A percentile compares a stretch with the other conserved stretches of the same genome.
Conservation (phyloP, 2,797 vertebrate genomes). For the Crypturellus tataupa region DNA sequence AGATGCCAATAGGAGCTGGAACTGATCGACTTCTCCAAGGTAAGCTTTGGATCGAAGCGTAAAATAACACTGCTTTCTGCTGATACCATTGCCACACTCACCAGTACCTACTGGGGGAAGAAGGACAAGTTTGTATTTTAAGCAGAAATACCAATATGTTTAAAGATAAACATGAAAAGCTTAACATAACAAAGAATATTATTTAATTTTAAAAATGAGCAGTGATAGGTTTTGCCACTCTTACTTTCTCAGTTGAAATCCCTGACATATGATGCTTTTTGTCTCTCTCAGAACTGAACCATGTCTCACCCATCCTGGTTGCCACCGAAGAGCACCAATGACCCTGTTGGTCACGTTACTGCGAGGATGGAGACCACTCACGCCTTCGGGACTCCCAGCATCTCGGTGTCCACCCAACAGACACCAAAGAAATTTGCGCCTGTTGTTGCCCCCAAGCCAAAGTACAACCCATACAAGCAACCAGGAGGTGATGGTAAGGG, state of each 20-base stretch:
- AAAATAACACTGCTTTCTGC: background rate
- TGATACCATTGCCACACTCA: background rate
- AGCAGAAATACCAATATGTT: background rate
- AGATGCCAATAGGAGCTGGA: background rate
- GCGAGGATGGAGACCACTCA: constrained; percentile 97
- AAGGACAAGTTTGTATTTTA: background rate
- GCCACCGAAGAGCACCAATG: constrained; percentile 84
- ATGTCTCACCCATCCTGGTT: constrained; percentile 91
- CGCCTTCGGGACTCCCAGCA: constrained; percentile 91
- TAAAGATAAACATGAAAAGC: background rate
- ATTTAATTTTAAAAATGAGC: background rate
- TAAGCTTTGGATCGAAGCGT: background rate
- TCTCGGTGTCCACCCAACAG: constrained; percentile 96
- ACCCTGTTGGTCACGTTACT: constrained; percentile 89
- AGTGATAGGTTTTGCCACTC: background rate
- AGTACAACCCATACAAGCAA: constrained; percentile 95
- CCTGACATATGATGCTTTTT: background rate
- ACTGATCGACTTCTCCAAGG: background rate
- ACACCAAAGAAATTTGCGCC: constrained; percentile 96
- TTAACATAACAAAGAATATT: background rate
- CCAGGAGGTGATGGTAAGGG: constrained; percentile 86
- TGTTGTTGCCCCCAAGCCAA: constrained; percentile 95
- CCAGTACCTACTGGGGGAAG: background rate
- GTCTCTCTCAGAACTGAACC: constrained; percentile 60
- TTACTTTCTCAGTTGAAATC: background rate